Evolutionary conservation across 53 echinoderm and acorn worm genomes (phyloP).

Genomic region (Luidia sarsii): DNA sequence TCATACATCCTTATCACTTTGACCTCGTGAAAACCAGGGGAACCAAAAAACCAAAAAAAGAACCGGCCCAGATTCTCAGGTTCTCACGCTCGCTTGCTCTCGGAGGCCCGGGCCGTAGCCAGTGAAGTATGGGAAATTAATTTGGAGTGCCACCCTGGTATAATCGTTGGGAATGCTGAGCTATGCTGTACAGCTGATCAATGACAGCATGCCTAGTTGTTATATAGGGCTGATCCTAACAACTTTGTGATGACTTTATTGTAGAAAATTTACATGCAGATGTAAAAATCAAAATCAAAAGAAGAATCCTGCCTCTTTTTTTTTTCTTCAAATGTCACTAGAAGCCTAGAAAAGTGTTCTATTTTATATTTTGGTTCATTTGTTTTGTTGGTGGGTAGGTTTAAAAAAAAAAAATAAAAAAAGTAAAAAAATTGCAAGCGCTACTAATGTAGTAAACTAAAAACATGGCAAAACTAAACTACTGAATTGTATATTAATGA

Average conservation of each 20-base stretch:
- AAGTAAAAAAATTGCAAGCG: slow-evolving; percentile 21
- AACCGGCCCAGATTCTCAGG: too few species aligned
- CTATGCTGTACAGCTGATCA: too few species aligned
- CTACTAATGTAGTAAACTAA: slow-evolving; percentile 52
- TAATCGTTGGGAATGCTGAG: too few species aligned
- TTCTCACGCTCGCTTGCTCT: too few species aligned
- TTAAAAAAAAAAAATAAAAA: too few species aligned
- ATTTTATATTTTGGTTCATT: slow-evolving; percentile 3
- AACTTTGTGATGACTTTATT: slow-evolving; percentile 8
- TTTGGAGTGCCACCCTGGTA: too few species aligned
- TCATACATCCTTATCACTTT: too few species aligned
- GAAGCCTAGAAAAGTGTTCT: slow-evolving; percentile 17
- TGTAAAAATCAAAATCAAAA: neutral
- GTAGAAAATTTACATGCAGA: neutral
- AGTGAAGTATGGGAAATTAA: too few species aligned
- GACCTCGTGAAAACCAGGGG: too few species aligned
- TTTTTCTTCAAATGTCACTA: neutral
- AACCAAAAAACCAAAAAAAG: too few species aligned
- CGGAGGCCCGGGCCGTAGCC: too few species aligned
- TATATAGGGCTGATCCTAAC: slow-evolving; percentile 1
- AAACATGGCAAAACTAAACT: slow-evolving; percentile 21
- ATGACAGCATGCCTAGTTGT: too few species aligned
- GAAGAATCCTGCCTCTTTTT: neutral
- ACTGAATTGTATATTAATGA: slow-evolving; percentile 40
- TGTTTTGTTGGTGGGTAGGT: slow-evolving; percentile 2